phyloP scores from a whole-genome alignment of 2,888 invertebrate genomes.

The Cryptus viduatorius region DNA sequence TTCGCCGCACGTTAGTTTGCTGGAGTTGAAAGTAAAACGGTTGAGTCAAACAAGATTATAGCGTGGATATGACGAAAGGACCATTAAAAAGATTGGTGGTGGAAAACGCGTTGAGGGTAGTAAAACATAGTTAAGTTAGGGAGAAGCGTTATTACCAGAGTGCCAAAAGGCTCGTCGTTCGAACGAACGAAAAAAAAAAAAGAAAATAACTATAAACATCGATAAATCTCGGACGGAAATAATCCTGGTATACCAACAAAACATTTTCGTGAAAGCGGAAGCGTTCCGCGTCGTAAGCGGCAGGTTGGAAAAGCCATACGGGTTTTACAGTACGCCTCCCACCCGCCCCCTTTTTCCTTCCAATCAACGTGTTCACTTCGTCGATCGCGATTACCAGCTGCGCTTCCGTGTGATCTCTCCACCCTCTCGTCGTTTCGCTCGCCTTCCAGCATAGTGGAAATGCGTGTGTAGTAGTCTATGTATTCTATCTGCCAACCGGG shows the following conservation, averaged over 20 bases:
- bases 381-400: conserved; percentile 43
- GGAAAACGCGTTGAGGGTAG: conserved; percentile 19
- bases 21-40: background rate
- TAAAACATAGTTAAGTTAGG: conserved; percentile 28
- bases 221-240: conserved; percentile 47
- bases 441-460: background rate
- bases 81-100: conserved; percentile 4
- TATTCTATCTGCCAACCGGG: background rate
- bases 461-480: background rate
- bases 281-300: conserved; percentile 19
- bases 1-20: background rate
- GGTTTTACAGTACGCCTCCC: conserved; percentile 14
- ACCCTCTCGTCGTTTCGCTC: conserved; percentile 20
- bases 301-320: conserved; percentile 11
- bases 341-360: conserved; percentile 16
- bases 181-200: too few species aligned
- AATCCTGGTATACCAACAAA: conserved; percentile 4
- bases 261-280: conserved; percentile 28
- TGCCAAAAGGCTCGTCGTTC: background rate
- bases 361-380: conserved; percentile 6
- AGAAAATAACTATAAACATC: conserved; percentile 38
- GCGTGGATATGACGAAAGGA: background rate
- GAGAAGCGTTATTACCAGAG: background rate
- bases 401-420: conserved; percentile 21
- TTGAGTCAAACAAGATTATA: conserved; percentile 41